Conservation (phyloP, 2,113 vertebrate genomes). For the Tringa solitaria region DNA sequence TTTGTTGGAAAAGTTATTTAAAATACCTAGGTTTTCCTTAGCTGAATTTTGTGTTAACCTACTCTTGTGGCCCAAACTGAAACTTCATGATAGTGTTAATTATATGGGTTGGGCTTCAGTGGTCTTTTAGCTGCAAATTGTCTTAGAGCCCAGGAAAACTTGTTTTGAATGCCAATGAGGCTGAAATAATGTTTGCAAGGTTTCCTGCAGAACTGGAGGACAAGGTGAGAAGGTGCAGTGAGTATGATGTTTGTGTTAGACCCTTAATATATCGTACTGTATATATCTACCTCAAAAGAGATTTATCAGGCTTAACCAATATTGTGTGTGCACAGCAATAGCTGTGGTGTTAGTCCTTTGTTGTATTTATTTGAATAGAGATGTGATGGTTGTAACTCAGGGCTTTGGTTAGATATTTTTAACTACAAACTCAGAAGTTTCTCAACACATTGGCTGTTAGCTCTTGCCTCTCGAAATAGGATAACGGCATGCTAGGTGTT, state of each 20-base stretch:
- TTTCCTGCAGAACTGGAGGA: background rate
- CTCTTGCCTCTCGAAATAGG: background rate
- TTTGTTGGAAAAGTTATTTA: background rate
- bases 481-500: background rate
- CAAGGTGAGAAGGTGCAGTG: background rate
- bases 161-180: background rate
- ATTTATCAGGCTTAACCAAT: background rate
- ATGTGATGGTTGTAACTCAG: background rate
- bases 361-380: background rate
- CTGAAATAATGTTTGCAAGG: background rate
- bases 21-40: background rate
- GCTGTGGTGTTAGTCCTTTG: background rate
- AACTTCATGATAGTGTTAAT: background rate
- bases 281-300: constrained; percentile 31
- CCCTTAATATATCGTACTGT: background rate
- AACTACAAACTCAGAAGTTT: background rate
- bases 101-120: background rate
- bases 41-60: background rate
- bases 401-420: background rate
- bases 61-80: background rate
- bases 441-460: background rate
- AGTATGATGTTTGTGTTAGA: background rate
- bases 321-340: background rate
- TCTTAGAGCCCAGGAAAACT: background rate
- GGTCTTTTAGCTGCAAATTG: background rate